Evolutionary conservation across 2,888 invertebrate genomes (phyloP).

Genomic region (Agelastica alni): DNA sequence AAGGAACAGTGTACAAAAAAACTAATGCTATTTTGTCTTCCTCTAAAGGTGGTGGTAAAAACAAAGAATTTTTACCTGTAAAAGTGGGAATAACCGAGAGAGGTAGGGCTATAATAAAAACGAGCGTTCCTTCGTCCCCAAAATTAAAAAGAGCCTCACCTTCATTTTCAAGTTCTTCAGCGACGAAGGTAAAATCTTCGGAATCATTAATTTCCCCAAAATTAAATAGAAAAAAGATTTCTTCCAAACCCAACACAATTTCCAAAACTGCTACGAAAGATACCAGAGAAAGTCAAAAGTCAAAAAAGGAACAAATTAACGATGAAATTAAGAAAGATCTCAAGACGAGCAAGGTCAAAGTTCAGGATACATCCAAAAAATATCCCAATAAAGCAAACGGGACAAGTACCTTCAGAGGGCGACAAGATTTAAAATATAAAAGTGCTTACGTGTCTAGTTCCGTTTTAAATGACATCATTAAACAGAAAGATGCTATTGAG

Average conservation of each 20-base stretch:
- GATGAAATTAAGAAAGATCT: slow-evolving; percentile 47
- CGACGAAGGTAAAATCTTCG: slow-evolving; percentile 43
- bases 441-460: slow-evolving; percentile 33
- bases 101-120: slow-evolving; percentile 45
- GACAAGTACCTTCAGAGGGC: not conserved
- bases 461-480: slow-evolving; percentile 59
- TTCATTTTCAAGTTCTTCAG: slow-evolving; percentile 40
- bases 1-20: slow-evolving; percentile 54
- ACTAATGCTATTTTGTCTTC: slow-evolving; percentile 54
- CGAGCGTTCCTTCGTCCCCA: slow-evolving; percentile 32
- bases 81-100: slow-evolving; percentile 54
- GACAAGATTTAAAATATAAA: slow-evolving; percentile 39
- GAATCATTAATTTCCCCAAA: slow-evolving; percentile 47
- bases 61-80: slow-evolving; percentile 51
- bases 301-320: slow-evolving; percentile 51
- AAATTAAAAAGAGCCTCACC: slow-evolving; percentile 38
- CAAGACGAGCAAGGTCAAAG: slow-evolving; percentile 36
- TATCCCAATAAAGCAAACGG: slow-evolving; percentile 42
- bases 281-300: slow-evolving; percentile 47
- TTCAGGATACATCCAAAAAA: slow-evolving; percentile 13
- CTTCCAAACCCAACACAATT: slow-evolving; percentile 15
- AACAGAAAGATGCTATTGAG: slow-evolving; percentile 64
- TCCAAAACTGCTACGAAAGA: slow-evolving; percentile 23
- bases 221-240: slow-evolving; percentile 29
- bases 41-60: slow-evolving; percentile 42